These are phyloP conservation scores for Heliconius hortense DNA, from an alignment of 2,888 invertebrate genomes.

Conservation along the genomic window DNA sequence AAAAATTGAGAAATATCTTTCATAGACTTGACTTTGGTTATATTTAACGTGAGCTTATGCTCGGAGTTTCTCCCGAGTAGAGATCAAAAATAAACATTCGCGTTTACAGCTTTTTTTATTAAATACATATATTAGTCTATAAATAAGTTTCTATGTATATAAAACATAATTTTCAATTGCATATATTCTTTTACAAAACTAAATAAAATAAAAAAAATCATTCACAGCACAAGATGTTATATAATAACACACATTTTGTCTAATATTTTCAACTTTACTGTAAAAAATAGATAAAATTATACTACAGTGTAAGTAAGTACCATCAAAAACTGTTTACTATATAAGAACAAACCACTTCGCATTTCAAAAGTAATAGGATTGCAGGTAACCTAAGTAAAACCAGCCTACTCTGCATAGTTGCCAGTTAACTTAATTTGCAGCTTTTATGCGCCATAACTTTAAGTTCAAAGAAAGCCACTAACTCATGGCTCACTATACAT, in stretches of 20 bases:
- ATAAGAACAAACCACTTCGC: constrained; percentile 16
- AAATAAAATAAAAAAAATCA: neutral
- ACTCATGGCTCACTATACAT: constrained; percentile 8
- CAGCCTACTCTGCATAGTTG: constrained; percentile 5
- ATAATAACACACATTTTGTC: constrained; percentile 10
- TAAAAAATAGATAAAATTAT: constrained; percentile 18
- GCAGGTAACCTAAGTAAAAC: constrained; percentile 16
- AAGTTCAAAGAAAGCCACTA: constrained; percentile 28
- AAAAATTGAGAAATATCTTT: too few species aligned
- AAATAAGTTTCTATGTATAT: too few species aligned
- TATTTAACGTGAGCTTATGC: too few species aligned
- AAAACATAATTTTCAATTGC: too few species aligned
- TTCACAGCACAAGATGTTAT: neutral
- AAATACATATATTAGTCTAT: too few species aligned
- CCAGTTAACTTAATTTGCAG: constrained; percentile 21
- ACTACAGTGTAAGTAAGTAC: constrained; percentile 14
- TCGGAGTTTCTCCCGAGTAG: too few species aligned
- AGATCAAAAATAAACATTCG: too few species aligned
- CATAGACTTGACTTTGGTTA: too few species aligned
- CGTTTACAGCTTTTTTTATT: too few species aligned
- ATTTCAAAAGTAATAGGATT: constrained; percentile 19
- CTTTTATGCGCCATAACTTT: constrained; percentile 31
- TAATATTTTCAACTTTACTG: neutral
- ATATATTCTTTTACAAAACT: neutral
- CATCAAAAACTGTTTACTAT: constrained; percentile 6